Percentiles rank a stretch among this genome's conserved stretches.
phyloP scores from a whole-genome alignment of 2,797 vertebrate genomes.

The Eleutherodactylus coqui region DNA sequence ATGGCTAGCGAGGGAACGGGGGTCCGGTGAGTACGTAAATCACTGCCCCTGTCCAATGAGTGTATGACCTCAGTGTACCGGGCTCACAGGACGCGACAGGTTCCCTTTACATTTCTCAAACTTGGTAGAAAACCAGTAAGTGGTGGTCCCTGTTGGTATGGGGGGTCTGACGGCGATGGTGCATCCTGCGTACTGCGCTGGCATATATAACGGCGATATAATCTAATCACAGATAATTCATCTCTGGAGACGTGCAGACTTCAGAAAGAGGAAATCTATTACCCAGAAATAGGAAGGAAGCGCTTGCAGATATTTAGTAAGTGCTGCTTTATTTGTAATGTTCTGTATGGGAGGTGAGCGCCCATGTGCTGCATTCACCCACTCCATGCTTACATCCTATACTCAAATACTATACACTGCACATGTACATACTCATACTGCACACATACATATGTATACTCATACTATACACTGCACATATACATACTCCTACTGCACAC shows the following conservation, averaged over 20 bases:
- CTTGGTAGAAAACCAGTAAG: too few relatives aligned
- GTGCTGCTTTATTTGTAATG: neutral
- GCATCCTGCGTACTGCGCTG: neutral
- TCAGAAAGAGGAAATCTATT: neutral
- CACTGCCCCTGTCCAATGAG: too few relatives aligned
- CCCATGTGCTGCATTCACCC: neutral
- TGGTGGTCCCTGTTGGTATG: too few relatives aligned
- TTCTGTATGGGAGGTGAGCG: neutral
- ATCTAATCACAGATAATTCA: neutral
- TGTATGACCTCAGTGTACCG: too few relatives aligned
- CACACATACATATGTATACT: neutral
- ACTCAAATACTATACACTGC: neutral
- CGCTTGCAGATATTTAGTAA: neutral
- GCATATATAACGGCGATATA: neutral
- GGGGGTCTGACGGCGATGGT: too few relatives aligned
- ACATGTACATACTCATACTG: neutral
- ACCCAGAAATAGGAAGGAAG: slow-evolving; percentile 52
- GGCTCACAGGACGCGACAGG: too few relatives aligned
- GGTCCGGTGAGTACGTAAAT: too few relatives aligned
- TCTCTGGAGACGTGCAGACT: neutral
- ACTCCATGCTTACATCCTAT: neutral
- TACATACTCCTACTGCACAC: too few relatives aligned
- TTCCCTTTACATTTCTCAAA: too few relatives aligned
- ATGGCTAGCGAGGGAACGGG: too few relatives aligned
- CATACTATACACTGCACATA: neutral